Evolutionary conservation across 2,888 invertebrate species (phyloP).

Genomic region (Palloptera scutellata): DNA sequence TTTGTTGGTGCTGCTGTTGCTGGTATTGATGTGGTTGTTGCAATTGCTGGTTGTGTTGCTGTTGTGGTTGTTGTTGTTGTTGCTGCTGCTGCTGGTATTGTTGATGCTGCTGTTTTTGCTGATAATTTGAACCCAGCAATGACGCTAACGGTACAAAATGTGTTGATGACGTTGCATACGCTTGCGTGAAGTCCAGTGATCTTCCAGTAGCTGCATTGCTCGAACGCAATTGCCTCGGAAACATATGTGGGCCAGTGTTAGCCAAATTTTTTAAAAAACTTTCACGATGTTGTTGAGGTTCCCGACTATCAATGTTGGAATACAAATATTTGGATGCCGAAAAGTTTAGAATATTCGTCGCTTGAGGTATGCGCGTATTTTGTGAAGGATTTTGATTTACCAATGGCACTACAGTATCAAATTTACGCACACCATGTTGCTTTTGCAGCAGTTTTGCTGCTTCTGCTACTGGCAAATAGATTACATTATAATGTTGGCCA

Average conservation of each 20-base stretch:
- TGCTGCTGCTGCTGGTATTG: conserved; percentile 8
- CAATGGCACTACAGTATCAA: not conserved
- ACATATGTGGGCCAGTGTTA: too few relatives aligned
- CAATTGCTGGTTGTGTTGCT: not conserved
- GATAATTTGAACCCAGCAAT: not conserved
- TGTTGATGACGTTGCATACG: conserved; percentile 20
- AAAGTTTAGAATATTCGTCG: too few relatives aligned
- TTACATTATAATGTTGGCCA: too few relatives aligned
- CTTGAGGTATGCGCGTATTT: too few relatives aligned
- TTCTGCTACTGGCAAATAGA: conserved; percentile 2
- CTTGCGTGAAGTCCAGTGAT: not conserved
- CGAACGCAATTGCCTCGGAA: not conserved
- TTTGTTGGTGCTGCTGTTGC: not conserved
- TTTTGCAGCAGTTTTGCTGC: not conserved
- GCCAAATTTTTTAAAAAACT: too few relatives aligned
- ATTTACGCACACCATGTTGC: conserved; percentile 2
- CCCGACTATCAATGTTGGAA: too few relatives aligned
- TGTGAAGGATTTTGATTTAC: too few relatives aligned
- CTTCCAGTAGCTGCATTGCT: conserved; percentile 9
- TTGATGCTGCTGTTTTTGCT: conserved; percentile 2
- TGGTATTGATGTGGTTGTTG: not conserved
- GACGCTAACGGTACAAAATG: conserved; percentile 14
- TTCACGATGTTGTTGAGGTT: too few relatives aligned
- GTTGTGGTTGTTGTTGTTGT: conserved; percentile 8
- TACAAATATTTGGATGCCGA: too few relatives aligned